phyloP scores from a whole-genome alignment of 64 coral and sea anemone genomes.

The Stylophora pistillata region DNA sequence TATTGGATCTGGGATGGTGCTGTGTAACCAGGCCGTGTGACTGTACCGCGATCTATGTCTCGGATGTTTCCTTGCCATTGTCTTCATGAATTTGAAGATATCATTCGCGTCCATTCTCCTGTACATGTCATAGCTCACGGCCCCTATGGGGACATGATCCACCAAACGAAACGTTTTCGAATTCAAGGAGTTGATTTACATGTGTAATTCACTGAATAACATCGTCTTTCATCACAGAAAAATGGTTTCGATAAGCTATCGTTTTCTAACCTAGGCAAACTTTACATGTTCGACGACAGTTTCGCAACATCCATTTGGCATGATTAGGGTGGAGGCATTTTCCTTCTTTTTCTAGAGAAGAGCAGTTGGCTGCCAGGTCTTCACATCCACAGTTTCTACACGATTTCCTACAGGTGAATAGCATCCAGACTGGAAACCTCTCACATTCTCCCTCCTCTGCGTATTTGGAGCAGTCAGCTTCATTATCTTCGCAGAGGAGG shows the following conservation, averaged over 20 bases:
- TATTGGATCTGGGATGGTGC: slow-evolving; percentile 15
- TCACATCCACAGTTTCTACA: slow-evolving; percentile 62
- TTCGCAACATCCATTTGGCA: slow-evolving; percentile 57
- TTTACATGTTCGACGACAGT: slow-evolving; percentile 56
- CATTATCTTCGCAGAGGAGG: not conserved
- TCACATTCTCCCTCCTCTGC: slow-evolving; percentile 11
- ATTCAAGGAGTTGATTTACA: not conserved
- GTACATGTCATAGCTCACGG: slow-evolving; percentile 43
- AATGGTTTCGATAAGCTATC: too few relatives aligned
- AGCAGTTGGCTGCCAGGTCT: slow-evolving; percentile 57
- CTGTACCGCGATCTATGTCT: slow-evolving; percentile 59
- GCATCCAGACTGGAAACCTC: not conserved
- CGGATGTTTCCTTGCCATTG: slow-evolving; percentile 24
- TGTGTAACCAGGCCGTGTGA: slow-evolving; percentile 56
- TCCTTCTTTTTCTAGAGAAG: not conserved
- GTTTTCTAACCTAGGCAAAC: slow-evolving; percentile 53
- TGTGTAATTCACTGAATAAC: too few relatives aligned
- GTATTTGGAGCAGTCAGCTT: not conserved
- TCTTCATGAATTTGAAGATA: slow-evolving; percentile 42
- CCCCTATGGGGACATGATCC: slow-evolving; percentile 21
- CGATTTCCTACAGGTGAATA: slow-evolving; percentile 35
- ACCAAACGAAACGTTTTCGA: too few relatives aligned
- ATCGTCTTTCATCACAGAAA: too few relatives aligned
- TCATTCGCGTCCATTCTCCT: slow-evolving; percentile 19
- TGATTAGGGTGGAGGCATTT: slow-evolving; percentile 36